Evolutionary conservation across 2,113 vertebrate genomes (phyloP).

Genomic region (Podocnemis expansa): DNA sequence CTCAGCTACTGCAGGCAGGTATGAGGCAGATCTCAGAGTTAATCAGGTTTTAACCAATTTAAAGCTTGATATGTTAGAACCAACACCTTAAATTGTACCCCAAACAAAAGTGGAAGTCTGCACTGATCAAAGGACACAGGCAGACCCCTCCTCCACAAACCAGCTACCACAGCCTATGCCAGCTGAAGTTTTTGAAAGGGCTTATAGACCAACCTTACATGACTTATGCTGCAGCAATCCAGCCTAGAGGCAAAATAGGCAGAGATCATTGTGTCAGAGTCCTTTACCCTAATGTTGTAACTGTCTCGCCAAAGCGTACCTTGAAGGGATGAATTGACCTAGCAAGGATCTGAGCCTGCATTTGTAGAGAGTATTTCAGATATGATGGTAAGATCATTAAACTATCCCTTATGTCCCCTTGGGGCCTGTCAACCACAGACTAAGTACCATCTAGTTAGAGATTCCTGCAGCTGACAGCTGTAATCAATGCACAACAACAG

Average conservation of each 20-base stretch:
- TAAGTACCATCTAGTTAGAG: not conserved
- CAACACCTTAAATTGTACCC: not conserved
- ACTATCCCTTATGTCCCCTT: not conserved
- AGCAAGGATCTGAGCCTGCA: constrained; percentile 4
- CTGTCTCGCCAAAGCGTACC: not conserved
- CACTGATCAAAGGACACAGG: not conserved
- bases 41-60: not conserved
- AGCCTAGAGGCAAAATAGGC: not conserved
- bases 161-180: not conserved
- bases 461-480: constrained; percentile 32
- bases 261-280: not conserved
- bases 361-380: constrained; percentile 37
- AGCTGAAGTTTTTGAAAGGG: not conserved
- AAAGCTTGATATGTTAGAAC: not conserved
- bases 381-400: not conserved
- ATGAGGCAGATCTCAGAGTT: not conserved
- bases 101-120: not conserved
- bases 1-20: not conserved
- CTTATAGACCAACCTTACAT: not conserved
- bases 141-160: not conserved
- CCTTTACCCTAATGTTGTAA: not conserved
- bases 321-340: constrained; percentile 14
- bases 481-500: constrained; percentile 5
- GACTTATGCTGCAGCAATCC: not conserved
- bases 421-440: not conserved